Conservation (phyloP, 2,888 invertebrate species). For the Eudemis profundana region DNA sequence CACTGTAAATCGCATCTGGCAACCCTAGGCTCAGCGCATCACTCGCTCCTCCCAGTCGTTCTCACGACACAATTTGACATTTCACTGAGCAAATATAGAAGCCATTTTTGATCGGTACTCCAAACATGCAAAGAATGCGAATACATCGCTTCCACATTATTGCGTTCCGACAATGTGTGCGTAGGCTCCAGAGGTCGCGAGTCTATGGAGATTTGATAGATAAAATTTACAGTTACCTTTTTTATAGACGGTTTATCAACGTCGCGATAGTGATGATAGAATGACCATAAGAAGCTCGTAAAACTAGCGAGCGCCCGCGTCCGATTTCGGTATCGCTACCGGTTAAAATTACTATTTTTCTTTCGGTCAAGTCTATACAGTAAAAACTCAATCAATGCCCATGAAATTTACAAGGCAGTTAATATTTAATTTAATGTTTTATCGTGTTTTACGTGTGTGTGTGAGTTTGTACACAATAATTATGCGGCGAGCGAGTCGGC, state of each 20-base stretch:
- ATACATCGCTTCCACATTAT: constrained; percentile 57
- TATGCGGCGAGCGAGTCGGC: constrained; percentile 78
- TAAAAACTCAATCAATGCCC: constrained; percentile 77
- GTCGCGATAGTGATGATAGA: constrained; percentile 60
- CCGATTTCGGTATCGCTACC: constrained; percentile 73
- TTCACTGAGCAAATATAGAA: constrained; percentile 82
- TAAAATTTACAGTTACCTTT: constrained; percentile 58
- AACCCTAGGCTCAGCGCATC: constrained; percentile 55
- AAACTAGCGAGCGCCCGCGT: constrained; percentile 60
- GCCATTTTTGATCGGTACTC: constrained; percentile 73
- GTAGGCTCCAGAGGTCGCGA: constrained; percentile 58
- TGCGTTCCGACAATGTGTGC: constrained; percentile 59
- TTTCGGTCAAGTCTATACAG: constrained; percentile 56
- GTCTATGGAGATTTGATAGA: constrained; percentile 61
- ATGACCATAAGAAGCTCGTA: constrained; percentile 53
- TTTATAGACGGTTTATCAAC: constrained; percentile 61
- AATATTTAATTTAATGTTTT: constrained; percentile 81
- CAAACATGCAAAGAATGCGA: constrained; percentile 69
- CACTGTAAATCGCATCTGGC: neutral
- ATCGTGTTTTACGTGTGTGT: constrained; percentile 68
- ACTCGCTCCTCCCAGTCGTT: constrained; percentile 68
- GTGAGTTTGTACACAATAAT: constrained; percentile 78
- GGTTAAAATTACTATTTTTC: constrained; percentile 57
- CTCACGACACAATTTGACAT: constrained; percentile 83
- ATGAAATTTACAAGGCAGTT: constrained; percentile 82